Evolutionary conservation across 2,797 vertebrate species (phyloP), one percentile per base, ranked within the genome.

Genomic region (Sebastes nivosus): DNA sequence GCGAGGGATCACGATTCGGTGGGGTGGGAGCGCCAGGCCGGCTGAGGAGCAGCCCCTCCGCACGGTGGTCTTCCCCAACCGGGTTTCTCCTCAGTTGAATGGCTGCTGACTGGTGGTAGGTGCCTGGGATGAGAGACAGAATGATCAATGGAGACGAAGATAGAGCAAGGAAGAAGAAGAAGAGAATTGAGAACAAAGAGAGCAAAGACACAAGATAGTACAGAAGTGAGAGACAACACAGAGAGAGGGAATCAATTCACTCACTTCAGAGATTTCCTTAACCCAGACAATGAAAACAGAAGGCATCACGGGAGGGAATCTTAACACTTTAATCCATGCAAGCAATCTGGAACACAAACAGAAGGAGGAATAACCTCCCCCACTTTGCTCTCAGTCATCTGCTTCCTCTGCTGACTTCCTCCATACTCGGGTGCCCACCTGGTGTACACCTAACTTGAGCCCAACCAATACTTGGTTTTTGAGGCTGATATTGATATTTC

Each of bases 61-160:
- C 83, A n/a, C 0, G 75, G 24, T 50, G 67, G 63, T 69, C 71
- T 58, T 89, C 83, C 36, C 32, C 86, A 67, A 27, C 42, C 9
- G 9, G 54, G 46, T 57, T 79, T 52, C 75, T 75, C 46, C 69
- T 88, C 55, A 92, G 76, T 6, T 91, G 92, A 79, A 90, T 89
- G 65, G 87, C 86, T 75, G 91, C 90, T 70, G 88, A 87, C 25
- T 86, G 87, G 61, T 82, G 81, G 64, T 78, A 42, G 57, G 71
- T 29, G 34, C 83, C 94, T 94, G 82, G 46, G 67, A 79, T 38
- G 16, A 86, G 16, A 88, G 65, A 81, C 46, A 66, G 29, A 59
- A 7, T 20, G 34, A 81, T 72, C 9, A 20, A 81, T 64, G 27
- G 25, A 76, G 50, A 83, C 4, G 46, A 69, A 72, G 66, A 77